Evolutionary conservation across 2,113 vertebrate species (phyloP), one percentile per base, ranked within the genome.

Genomic region (Bambusicola thoracicus): DNA sequence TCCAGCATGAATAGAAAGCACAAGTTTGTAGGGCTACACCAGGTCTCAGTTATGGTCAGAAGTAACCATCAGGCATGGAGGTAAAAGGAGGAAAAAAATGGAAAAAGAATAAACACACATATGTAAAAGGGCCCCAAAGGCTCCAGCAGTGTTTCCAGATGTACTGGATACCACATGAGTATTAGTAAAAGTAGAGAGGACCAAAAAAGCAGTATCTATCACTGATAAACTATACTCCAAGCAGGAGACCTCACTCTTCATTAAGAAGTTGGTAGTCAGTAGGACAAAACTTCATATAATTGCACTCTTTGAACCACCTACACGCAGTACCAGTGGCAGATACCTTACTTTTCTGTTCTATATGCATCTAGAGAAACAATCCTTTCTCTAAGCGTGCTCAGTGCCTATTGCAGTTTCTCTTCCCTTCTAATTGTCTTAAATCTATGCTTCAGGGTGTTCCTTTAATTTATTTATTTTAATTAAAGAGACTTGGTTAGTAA

Each of bases 91-190:
- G 32, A 30, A 66, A 61, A 44, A 44, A 72, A 66, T 41, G 20
- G 27, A 55, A 55, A 51, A 84, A 56, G 40, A 76, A 20, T 34
- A 55, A 61, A 76, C 5, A 34, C n/a, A 34, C 53, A 20, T 38
- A 51, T 0, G 1, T 11, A 16, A 16, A 1, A 1, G 49, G 49
- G 40, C 19, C 29, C 10, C 48, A 20, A 30, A 62, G n/a, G n/a
- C 30, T 69, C 46, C 17, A 13, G 55, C 1, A 2, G 40, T 40
- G 22, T 29, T 55, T 79, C 29, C 59, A 63, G 56, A 25, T 49
- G 32, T 10, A 22, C 41, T 6, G 4, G 3, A 27, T 43, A 43
- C 16, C 29, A 17, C 29, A 17, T 25, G 34, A 25, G 58, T 36
- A 13, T 38, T 25, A 22, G 25, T 27, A 24, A 25, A 61, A 59